A percentile compares a stretch with the other conserved stretches of the same genome.
These are phyloP conservation scores for Meghimatium bilineatum DNA, from an alignment of 2,888 invertebrate genomes.

Conservation along the genomic window DNA sequence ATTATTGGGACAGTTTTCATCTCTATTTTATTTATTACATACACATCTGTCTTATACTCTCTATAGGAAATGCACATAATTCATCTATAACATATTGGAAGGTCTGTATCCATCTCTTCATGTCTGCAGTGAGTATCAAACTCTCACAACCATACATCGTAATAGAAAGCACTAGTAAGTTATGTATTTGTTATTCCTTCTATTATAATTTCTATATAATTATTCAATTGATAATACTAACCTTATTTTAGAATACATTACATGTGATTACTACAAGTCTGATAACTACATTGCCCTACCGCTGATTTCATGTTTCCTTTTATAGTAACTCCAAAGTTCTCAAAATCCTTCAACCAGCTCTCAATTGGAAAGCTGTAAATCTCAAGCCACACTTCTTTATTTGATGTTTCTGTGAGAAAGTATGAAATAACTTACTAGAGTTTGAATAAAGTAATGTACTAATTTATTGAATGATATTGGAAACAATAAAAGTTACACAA, in stretches of 20 bases:
- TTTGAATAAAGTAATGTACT: background rate
- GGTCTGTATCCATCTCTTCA: too few species aligned
- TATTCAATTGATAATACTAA: background rate
- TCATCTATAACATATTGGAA: too few species aligned
- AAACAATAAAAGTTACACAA: background rate
- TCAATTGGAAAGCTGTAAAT: constrained; percentile 70
- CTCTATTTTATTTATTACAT: too few species aligned
- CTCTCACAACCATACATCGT: too few species aligned
- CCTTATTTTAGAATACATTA: background rate
- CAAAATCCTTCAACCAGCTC: constrained; percentile 71
- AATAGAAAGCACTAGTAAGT: too few species aligned
- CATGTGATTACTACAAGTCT: background rate
- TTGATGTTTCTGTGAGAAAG: constrained; percentile 59
- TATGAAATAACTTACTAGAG: background rate
- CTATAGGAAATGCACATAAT: too few species aligned
- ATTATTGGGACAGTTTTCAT: too few species aligned
- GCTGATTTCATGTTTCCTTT: background rate
- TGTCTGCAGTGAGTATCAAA: too few species aligned
- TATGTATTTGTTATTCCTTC: too few species aligned
- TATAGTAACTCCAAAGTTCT: constrained; percentile 52
- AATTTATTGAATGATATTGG: background rate
- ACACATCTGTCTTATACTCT: too few species aligned
- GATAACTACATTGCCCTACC: background rate
- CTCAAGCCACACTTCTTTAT: constrained; percentile 68
- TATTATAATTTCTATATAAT: too few species aligned